Evolutionary conservation across 2,113 vertebrate genomes (phyloP).

Genomic region (Sander vitreus): DNA sequence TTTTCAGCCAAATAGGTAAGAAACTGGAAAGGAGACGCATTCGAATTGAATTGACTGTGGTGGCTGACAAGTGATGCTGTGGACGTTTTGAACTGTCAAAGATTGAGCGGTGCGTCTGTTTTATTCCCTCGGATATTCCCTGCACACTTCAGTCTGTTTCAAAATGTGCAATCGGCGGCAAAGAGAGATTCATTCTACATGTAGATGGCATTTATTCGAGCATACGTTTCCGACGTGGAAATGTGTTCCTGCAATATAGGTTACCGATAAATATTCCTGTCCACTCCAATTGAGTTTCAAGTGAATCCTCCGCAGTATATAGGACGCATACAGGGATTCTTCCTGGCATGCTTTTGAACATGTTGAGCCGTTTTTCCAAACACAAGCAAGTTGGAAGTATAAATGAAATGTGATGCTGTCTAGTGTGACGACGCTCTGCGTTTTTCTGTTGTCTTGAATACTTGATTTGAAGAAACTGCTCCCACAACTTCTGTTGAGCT

Average conservation of each 20-base stretch:
- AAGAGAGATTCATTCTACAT: neutral
- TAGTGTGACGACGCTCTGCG: neutral
- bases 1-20: constrained; percentile 80
- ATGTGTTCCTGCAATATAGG: neutral
- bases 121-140: neutral
- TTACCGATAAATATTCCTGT: neutral
- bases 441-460: neutral
- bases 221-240: neutral
- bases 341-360: neutral
- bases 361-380: constrained; percentile 16
- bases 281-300: constrained; percentile 8
- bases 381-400: constrained; percentile 33
- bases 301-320: neutral
- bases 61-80: constrained; percentile 38
- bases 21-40: neutral
- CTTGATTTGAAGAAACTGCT: neutral
- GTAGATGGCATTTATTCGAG: neutral
- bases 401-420: constrained; percentile 10
- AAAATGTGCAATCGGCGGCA: constrained; percentile 4
- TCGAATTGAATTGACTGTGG: neutral
- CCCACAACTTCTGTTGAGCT: constrained; percentile 5
- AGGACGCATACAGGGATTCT: neutral
- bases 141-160: constrained; percentile 29
- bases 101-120: constrained; percentile 12
- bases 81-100: constrained; percentile 15